Conservation (phyloP, 2,113 vertebrate genomes). For the Nipponia nippon region DNA sequence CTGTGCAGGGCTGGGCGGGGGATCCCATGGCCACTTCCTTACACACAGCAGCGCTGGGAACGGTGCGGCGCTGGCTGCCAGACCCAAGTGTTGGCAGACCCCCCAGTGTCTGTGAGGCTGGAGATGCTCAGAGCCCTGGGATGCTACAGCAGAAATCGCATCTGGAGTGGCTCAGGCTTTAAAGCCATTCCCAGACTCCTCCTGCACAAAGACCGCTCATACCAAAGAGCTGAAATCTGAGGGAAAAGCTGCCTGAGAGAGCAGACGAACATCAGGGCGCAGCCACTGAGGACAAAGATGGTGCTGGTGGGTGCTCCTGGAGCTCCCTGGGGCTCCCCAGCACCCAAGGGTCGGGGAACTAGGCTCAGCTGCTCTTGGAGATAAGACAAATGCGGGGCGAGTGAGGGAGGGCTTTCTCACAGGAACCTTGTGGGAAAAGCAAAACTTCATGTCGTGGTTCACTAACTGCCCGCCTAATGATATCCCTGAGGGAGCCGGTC, state of each 20-base stretch:
- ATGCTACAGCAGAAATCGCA: neutral
- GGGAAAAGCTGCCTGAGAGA: fast-evolving
- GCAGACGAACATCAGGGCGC: fast-evolving
- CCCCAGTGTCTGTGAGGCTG: fast-evolving
- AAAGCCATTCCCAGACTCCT: neutral
- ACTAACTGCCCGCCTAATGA: constrained; percentile 20
- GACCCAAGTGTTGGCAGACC: fast-evolving
- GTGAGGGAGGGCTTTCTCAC: neutral
- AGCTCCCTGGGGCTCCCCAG: neutral
- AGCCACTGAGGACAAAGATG: neutral
- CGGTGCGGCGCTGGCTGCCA: fast-evolving
- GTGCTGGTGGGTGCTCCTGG: neutral
- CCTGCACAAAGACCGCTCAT: fast-evolving
- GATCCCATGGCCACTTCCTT: fast-evolving
- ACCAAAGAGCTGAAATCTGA: neutral
- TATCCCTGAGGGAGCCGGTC: neutral
- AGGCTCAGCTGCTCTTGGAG: neutral
- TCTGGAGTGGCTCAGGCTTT: neutral
- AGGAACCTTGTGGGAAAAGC: constrained; percentile 33
- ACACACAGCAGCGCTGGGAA: neutral
- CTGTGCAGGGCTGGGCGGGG: neutral
- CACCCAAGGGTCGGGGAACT: neutral
- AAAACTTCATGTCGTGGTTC: constrained; percentile 14
- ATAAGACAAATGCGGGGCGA: neutral
- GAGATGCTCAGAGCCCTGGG: neutral